phyloP scores from a whole-genome alignment of 2,113 vertebrate genomes.

The Neodon shergylaensis region DNA sequence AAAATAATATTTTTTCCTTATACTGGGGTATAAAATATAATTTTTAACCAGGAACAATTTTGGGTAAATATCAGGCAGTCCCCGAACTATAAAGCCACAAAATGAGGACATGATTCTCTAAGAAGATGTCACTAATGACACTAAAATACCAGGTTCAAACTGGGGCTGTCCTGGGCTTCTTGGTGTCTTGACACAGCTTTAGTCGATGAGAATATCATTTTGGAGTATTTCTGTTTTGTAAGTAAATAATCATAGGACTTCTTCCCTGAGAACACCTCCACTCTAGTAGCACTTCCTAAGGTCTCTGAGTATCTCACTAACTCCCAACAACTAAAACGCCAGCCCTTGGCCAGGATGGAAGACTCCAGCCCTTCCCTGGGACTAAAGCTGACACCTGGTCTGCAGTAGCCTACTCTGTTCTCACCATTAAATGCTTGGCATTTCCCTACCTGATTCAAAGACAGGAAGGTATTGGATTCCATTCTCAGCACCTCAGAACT shows the following conservation, averaged over 20 bases:
- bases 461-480: conserved; percentile 27
- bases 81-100: background rate
- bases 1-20: conserved; percentile 15
- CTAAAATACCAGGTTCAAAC: background rate
- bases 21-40: background rate
- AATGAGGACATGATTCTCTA: background rate
- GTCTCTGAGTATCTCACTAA: background rate
- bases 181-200: background rate
- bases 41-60: background rate
- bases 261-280: background rate
- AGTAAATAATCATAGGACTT: background rate
- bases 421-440: background rate
- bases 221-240: conserved; percentile 20
- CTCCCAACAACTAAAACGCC: background rate
- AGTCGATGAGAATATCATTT: background rate
- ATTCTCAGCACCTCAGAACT: conserved; percentile 19
- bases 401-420: background rate
- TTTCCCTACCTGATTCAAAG: background rate
- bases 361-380: background rate
- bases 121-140: background rate
- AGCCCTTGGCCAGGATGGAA: background rate
- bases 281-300: too few species aligned
- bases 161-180: background rate
- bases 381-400: background rate
- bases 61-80: background rate